Percentiles rank a stretch among this genome's conserved stretches.
phyloP scores from a whole-genome alignment of 1,140 invertebrate genomes.

The Temnothorax longispinosus region DNA sequence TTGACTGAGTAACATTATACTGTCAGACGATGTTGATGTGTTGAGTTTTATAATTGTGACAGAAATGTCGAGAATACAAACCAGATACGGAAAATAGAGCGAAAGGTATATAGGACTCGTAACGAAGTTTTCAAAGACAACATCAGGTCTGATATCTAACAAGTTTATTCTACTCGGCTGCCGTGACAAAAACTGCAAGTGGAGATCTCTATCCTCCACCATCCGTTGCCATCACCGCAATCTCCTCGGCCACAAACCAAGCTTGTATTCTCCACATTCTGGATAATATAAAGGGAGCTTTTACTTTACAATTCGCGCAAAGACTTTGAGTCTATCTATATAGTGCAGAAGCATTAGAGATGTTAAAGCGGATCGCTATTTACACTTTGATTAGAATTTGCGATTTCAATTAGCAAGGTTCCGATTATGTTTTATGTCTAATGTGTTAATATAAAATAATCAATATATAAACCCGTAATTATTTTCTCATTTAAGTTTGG shows the following conservation, averaged over 20 bases:
- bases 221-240: constrained; percentile 32
- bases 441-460: constrained; percentile 11
- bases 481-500: neutral
- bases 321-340: neutral
- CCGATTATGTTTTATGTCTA: neutral
- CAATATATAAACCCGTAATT: neutral
- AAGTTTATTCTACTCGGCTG: constrained; percentile 72
- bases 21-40: neutral
- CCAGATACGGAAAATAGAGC: constrained; percentile 43
- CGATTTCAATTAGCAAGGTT: neutral
- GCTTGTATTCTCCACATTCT: constrained; percentile 1
- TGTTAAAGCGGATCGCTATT: neutral
- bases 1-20: constrained; percentile 1
- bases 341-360: neutral
- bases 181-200: constrained; percentile 68
- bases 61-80: constrained; percentile 44
- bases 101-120: constrained; percentile 65
- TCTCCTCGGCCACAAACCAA: constrained; percentile 8
- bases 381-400: neutral
- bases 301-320: neutral
- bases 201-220: constrained; percentile 62
- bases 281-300: constrained; percentile 13
- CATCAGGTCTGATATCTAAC: constrained; percentile 75
- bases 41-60: constrained; percentile 58
- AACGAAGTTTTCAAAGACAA: constrained; percentile 77